These are phyloP conservation scores for Notarius lentiginosus DNA, from an alignment of 2,113 vertebrate species.

Conservation along the genomic window DNA sequence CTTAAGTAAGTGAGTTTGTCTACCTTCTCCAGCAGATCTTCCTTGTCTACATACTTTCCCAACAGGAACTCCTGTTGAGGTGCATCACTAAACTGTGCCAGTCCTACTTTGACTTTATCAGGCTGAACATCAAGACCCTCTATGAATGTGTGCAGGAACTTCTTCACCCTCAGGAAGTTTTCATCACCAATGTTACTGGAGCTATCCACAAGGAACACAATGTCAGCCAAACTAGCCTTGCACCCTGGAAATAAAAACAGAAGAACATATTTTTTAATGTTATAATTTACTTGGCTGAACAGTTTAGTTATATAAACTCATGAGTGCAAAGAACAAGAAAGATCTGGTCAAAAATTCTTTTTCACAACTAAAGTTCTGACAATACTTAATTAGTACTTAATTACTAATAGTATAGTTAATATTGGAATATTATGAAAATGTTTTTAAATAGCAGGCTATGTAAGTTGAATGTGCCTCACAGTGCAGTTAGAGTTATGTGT, in stretches of 20 bases:
- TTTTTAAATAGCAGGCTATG: background rate
- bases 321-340: background rate
- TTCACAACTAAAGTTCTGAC: no score
- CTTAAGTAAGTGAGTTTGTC: constrained; percentile 61
- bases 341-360: background rate
- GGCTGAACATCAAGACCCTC: constrained; percentile 71
- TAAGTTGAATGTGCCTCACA: background rate
- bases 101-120: constrained; percentile 70
- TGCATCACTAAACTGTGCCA: constrained; percentile 75
- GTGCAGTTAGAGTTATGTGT: background rate
- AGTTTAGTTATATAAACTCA: background rate
- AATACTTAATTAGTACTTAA: background rate
- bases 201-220: constrained; percentile 81
- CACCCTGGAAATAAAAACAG: constrained; percentile 67
- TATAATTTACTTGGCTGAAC: background rate
- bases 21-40: constrained; percentile 66
- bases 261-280: background rate
- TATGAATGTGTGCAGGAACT: constrained; percentile 70
- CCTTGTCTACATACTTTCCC: constrained; percentile 68
- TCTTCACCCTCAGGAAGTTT: constrained; percentile 72
- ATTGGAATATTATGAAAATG: background rate
- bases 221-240: constrained; percentile 70
- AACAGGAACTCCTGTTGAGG: constrained; percentile 71
- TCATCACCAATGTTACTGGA: constrained; percentile 70
- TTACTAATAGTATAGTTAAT: background rate